These are phyloP conservation scores for Myotis pilosus DNA, from an alignment of 2,797 vertebrate species.

Conservation along the genomic window DNA sequence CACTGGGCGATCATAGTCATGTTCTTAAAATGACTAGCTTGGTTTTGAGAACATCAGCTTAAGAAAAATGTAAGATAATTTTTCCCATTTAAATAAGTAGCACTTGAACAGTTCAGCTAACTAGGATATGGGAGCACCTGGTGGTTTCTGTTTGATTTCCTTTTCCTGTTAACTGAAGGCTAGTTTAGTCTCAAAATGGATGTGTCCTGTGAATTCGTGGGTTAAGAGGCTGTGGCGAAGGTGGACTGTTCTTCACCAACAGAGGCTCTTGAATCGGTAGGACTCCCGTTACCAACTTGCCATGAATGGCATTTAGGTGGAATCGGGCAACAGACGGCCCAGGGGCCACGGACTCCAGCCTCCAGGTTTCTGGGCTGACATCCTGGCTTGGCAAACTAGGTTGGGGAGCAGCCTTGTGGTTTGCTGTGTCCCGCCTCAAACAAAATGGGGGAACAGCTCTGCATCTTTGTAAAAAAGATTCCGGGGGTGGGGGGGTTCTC, in stretches of 20 bases:
- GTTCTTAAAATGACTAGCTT: conserved; percentile 45
- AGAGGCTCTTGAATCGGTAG: not conserved
- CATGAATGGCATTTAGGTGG: not conserved
- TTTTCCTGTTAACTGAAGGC: not conserved
- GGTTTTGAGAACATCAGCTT: not conserved
- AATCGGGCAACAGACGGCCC: not conserved
- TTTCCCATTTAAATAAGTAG: conserved; percentile 16
- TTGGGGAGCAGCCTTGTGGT: not conserved
- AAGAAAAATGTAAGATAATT: not conserved
- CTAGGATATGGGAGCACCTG: not conserved
- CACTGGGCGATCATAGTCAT: not conserved
- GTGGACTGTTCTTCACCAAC: not conserved
- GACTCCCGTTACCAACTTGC: not conserved
- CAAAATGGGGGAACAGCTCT: not conserved
- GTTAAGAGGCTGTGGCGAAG: not conserved
- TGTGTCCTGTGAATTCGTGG: not conserved
- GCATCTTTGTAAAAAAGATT: not conserved
- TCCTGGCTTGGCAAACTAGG: not conserved
- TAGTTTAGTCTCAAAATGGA: not conserved
- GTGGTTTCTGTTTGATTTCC: not conserved
- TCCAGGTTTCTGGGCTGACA: not conserved
- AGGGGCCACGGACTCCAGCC: not conserved
- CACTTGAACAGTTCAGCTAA: not conserved
- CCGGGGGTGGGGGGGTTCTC: rapidly evolving
- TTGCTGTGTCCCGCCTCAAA: not conserved